A percentile compares a stretch with the other conserved stretches of the same genome.
Conservation (phyloP, 1,140 invertebrate genomes). For the Saccostrea glomerata region DNA sequence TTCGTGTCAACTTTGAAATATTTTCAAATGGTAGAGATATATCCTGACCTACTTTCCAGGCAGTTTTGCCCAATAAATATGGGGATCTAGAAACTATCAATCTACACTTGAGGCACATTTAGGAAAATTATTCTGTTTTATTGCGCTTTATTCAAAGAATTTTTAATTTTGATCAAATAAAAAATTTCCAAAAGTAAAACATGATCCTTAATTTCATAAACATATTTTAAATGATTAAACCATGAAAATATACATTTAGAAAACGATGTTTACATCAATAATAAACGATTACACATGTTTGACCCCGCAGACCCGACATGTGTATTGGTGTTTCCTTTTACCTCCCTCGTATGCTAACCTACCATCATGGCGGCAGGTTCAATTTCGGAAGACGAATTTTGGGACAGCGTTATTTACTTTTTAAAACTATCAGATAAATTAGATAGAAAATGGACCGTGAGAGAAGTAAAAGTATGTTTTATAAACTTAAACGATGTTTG, state of each 20-base stretch:
- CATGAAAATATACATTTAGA: background rate
- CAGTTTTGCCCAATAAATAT: conserved; percentile 70
- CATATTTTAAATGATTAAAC: background rate
- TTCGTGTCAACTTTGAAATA: conserved; percentile 46
- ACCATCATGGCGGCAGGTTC: conserved; percentile 69
- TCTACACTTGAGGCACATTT: conserved; percentile 34
- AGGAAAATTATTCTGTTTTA: background rate
- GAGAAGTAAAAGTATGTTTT: conserved; percentile 60
- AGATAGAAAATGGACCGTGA: conserved; percentile 60
- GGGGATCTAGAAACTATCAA: conserved; percentile 67
- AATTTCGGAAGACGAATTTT: conserved; percentile 68
- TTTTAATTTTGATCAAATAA: background rate
- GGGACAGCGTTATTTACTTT: conserved; percentile 56
- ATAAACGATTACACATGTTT: conserved; percentile 36
- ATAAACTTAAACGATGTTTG: background rate
- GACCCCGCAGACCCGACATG: conserved; percentile 17
- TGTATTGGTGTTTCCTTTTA: conserved; percentile 49
- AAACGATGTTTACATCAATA: background rate
- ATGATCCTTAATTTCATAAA: background rate
- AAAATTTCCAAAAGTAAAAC: background rate
- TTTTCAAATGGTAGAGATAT: conserved; percentile 68
- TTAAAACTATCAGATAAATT: conserved; percentile 58
- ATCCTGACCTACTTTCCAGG: conserved; percentile 71
- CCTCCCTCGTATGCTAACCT: conserved; percentile 57
- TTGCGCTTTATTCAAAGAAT: background rate